Conservation (phyloP, 1,140 invertebrate genomes). For the Zaprionus ghesquierei region DNA sequence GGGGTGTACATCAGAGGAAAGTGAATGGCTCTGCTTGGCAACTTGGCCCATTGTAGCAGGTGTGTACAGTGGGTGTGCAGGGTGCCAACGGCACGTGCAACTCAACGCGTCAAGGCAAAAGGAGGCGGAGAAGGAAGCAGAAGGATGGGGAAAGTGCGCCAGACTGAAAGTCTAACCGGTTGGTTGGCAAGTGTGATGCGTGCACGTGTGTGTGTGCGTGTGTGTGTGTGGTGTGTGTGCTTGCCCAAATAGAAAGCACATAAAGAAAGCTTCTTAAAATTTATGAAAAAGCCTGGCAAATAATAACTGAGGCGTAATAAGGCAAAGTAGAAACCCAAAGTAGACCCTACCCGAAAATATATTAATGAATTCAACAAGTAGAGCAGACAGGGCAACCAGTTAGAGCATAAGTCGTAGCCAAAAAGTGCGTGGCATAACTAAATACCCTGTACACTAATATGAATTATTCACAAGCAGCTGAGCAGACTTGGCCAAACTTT, state of each 20-base stretch:
- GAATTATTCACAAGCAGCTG: not conserved
- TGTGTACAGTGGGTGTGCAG: slow-evolving; percentile 44
- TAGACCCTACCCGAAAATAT: slow-evolving; percentile 2
- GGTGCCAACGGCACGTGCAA: slow-evolving; percentile 64
- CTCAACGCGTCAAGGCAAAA: slow-evolving; percentile 44
- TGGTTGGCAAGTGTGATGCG: not conserved
- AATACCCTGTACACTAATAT: not conserved
- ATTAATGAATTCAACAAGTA: slow-evolving; percentile 16
- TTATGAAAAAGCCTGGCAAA: slow-evolving; percentile 30
- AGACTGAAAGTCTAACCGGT: slow-evolving; percentile 5
- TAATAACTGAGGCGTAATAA: slow-evolving; percentile 19
- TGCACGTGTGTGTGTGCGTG: not conserved
- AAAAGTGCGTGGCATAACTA: not conserved
- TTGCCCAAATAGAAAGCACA: slow-evolving; percentile 28
- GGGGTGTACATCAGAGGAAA: slow-evolving; percentile 65
- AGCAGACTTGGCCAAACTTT: not conserved
- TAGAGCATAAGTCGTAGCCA: not conserved
- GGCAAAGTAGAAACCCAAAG: slow-evolving; percentile 8
- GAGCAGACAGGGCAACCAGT: not conserved
- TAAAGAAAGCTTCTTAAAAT: slow-evolving; percentile 42
- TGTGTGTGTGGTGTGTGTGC: slow-evolving; percentile 2
- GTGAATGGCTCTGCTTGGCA: slow-evolving; percentile 58
- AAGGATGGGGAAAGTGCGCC: not conserved
- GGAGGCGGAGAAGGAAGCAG: not conserved
- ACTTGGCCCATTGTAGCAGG: slow-evolving; percentile 48